Percentiles rank a stretch among this genome's conserved stretches.
Conservation (phyloP, 2,888 invertebrate species). For the Eudasyphora cyanicolor region DNA sequence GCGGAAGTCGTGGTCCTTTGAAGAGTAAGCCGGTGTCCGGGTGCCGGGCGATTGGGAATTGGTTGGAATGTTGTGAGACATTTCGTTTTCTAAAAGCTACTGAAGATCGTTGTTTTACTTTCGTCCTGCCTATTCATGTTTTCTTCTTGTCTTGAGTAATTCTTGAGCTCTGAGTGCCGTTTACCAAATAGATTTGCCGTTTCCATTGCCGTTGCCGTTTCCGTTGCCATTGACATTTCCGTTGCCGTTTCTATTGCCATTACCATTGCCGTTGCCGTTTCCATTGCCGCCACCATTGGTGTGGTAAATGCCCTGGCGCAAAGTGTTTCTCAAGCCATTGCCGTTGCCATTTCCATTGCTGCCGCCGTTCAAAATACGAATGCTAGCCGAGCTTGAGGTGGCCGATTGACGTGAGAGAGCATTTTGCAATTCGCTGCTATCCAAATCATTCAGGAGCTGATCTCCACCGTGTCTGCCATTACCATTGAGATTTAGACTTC, state of each 20-base stretch:
- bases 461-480: constrained; percentile 61
- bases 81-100: constrained; percentile 49
- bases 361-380: constrained; percentile 58
- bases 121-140: constrained; percentile 55
- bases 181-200: constrained; percentile 61
- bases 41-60: constrained; percentile 20
- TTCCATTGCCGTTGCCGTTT: constrained; percentile 43
- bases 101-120: constrained; percentile 61
- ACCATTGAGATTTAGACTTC: constrained; percentile 66
- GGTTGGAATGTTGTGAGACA: constrained; percentile 31
- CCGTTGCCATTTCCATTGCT: constrained; percentile 47
- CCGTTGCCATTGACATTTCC: constrained; percentile 51
- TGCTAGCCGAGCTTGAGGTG: constrained; percentile 49
- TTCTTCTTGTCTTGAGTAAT: not conserved
- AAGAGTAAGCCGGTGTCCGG: constrained; percentile 58
- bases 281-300: constrained; percentile 40
- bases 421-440: constrained; percentile 62
- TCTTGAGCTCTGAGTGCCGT: not conserved
- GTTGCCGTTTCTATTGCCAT: constrained; percentile 57
- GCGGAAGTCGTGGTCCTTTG: constrained; percentile 35
- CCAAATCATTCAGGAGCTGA: constrained; percentile 71
- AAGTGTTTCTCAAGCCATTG: constrained; percentile 52
- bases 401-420: constrained; percentile 44
- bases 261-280: constrained; percentile 53
- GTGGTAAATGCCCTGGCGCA: constrained; percentile 53